These are phyloP conservation scores for Melanotaenia trifasciata DNA, from an alignment of 2,797 vertebrate species.

Conservation along the genomic window DNA sequence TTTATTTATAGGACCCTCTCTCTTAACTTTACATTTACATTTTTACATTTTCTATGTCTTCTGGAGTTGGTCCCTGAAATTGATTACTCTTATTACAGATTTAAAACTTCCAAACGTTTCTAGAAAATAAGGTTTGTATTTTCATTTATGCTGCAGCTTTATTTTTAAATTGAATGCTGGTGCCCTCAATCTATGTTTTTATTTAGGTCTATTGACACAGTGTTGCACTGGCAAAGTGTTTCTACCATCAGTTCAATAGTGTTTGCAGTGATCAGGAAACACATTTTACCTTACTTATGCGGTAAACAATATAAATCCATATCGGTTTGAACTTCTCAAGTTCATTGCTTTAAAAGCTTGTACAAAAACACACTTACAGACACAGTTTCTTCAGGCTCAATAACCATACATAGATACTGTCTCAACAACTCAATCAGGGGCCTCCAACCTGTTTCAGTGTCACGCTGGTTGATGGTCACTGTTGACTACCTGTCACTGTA, in stretches of 20 bases:
- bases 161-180: background rate
- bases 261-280: background rate
- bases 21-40: background rate
- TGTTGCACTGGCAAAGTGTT: background rate
- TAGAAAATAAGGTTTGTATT: no score
- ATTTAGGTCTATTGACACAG: background rate
- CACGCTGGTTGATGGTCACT: slow-evolving; percentile 39
- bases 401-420: slow-evolving; percentile 8
- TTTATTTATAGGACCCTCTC: background rate
- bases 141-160: background rate
- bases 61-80: background rate
- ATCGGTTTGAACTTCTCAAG: background rate
- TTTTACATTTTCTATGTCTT: background rate
- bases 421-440: slow-evolving; percentile 25
- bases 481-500: slow-evolving; percentile 39
- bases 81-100: no score
- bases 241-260: background rate
- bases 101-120: no score
- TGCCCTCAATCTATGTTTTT: no score
- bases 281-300: background rate
- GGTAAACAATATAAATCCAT: background rate
- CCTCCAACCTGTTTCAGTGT: slow-evolving; percentile 33
- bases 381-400: background rate
- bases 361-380: background rate
- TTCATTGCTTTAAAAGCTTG: background rate